Evolutionary conservation across 2,113 vertebrate genomes (phyloP).

Genomic region (Mobula hypostoma): DNA sequence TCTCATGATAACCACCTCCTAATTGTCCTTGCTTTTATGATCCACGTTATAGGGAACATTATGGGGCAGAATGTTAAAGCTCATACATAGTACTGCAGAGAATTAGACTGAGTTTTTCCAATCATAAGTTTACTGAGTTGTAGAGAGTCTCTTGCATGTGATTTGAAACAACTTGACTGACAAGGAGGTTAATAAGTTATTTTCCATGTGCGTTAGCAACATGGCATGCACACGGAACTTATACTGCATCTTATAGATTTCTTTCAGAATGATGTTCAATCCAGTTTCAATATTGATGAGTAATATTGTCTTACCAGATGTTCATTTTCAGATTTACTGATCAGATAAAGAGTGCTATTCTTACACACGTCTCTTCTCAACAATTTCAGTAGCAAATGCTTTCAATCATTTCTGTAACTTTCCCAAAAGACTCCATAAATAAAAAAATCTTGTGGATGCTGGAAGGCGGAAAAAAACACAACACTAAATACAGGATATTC

Average conservation of each 20-base stretch:
- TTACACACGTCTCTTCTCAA: not conserved
- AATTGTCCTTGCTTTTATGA: not conserved
- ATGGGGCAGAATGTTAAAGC: not conserved
- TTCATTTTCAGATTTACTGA: not conserved
- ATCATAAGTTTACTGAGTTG: not conserved
- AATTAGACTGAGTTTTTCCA: not conserved
- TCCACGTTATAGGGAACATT: not conserved
- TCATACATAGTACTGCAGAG: not conserved
- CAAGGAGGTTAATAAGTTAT: not conserved
- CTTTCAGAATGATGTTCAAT: not conserved
- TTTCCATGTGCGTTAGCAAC: not conserved
- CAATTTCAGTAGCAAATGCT: not conserved
- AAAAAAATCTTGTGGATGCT: too few relatives aligned
- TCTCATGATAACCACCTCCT: not conserved
- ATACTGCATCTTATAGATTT: not conserved
- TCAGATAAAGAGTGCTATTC: not conserved
- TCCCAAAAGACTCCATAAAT: not conserved
- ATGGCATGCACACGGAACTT: not conserved
- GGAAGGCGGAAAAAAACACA: too few relatives aligned
- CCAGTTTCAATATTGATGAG: not conserved
- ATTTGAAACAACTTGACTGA: not conserved
- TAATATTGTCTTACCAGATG: not conserved
- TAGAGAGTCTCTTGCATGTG: not conserved
- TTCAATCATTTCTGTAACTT: constrained; percentile 6
- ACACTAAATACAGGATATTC: too few relatives aligned